phyloP scores from a whole-genome alignment of 2,888 invertebrate species.

The Acanthosoma haemorrhoidale region DNA sequence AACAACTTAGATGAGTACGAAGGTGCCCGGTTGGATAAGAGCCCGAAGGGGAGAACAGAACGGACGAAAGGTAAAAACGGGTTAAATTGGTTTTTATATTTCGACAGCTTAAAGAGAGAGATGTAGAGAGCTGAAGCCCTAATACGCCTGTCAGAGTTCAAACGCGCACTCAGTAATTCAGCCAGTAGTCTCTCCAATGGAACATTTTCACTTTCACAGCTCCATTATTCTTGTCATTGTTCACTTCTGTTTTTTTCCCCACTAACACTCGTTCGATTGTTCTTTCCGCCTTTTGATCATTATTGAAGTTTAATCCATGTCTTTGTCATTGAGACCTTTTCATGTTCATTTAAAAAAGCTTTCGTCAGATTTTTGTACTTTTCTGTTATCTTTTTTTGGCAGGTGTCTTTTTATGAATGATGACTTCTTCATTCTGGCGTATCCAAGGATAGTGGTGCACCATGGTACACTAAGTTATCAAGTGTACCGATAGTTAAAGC shows the following conservation, averaged over 20 bases:
- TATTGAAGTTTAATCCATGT: background rate
- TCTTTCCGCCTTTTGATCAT: background rate
- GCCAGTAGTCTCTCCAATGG: background rate
- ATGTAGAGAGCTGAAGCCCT: background rate
- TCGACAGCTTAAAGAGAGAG: background rate
- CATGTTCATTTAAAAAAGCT: background rate
- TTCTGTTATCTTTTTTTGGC: no score
- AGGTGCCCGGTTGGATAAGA: no score
- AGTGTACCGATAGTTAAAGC: no score
- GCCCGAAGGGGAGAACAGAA: no score
- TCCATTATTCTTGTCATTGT: background rate
- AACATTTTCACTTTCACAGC: background rate
- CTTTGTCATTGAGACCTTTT: background rate
- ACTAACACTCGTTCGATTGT: background rate
- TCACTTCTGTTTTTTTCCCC: background rate
- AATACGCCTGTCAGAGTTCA: background rate
- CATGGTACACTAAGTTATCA: no score
- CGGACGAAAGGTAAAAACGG: background rate
- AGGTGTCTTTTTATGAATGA: no score
- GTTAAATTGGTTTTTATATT: background rate
- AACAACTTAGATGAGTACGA: no score
- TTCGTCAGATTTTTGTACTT: no score
- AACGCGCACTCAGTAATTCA: background rate
- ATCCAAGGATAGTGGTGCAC: no score
- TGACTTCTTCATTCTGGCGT: no score